phyloP scores from a whole-genome alignment of 2,113 vertebrate genomes.

The Pelodiscus sinensis region DNA sequence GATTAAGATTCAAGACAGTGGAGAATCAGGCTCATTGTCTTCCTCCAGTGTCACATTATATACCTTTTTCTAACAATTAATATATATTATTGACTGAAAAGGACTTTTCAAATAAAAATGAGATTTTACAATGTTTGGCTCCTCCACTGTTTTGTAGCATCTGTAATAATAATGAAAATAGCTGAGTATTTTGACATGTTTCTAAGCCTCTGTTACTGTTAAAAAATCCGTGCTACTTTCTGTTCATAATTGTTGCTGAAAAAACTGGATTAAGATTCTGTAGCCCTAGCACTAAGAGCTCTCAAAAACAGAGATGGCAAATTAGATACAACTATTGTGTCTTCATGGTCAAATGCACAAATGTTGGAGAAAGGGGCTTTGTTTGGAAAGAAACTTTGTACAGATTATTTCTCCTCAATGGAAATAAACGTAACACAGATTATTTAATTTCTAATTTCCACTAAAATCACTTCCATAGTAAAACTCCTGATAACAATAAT shows the following conservation, averaged over 20 bases:
- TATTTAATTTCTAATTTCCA: not conserved
- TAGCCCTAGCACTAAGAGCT: not conserved
- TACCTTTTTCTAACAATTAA: not conserved
- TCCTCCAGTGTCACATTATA: not conserved
- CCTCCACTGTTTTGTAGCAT: not conserved
- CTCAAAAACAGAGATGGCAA: not conserved
- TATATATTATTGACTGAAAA: not conserved
- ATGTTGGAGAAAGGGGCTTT: not conserved
- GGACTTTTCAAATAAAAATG: not conserved
- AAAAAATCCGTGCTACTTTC: not conserved
- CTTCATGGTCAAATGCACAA: not conserved
- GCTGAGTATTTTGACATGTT: not conserved
- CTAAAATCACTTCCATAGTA: not conserved
- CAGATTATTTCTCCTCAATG: no score
- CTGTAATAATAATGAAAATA: not conserved
- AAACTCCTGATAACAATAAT: not conserved
- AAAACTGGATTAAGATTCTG: not conserved
- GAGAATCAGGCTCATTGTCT: not conserved
- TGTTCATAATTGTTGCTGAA: accelerated
- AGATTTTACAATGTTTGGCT: not conserved
- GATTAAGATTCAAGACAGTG: not conserved
- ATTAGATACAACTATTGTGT: not conserved
- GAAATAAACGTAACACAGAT: not conserved
- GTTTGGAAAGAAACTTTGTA: not conserved
- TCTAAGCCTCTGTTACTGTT: accelerated